Base-by-base conservation (phyloP, 2,113 vertebrate species). In the Silurus meridionalis region DNA sequence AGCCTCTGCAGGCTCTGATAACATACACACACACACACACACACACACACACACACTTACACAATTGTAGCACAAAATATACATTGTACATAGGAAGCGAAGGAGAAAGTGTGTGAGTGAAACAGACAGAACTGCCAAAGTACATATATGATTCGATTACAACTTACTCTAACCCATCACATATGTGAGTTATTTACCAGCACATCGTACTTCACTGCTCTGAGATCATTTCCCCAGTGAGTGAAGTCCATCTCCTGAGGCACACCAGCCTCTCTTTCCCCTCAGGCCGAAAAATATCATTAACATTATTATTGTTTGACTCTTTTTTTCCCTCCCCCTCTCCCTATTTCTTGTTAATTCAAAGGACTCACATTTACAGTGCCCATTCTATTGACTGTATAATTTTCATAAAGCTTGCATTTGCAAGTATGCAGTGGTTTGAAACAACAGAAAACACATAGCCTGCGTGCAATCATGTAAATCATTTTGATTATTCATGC, bases 391-490 rank as follows among this genome's bases (percentile, higher is more conserved):
- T 92, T 92, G 93, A 92, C 93, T 93, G 91, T 94, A 95, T 94
- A 90, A 94, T 94, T 94, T 94, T 93, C 93, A 92, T 94, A 93
- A 85, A 88, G 91, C 89, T 87, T 87, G 88, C 92, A 94, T 94
- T 94, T 95, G 93, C 92, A 94, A 95, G 95, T 95, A 89, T 79
- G 23, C 4, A 67, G 58, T 77, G 81, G 61, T 88, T 89, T 92
- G 87, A 91, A 93, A 94, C 83, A 89, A 89, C 88, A 87, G 90
- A 93, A 94, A 93, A 94, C 88, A 94, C 93, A 94, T 90, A 93
- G 89, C 91, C 92, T 90, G 92, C 7, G 63, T 94, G 93, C 92
- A 94, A 94, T 95, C 94, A 95, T 95, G 93, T 92, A 95, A 95
- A 94, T 95, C 86, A 81, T 91, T 91, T 93, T 93, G 91, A 91